A percentile compares a stretch with the other conserved stretches of the same genome.
Conservation (phyloP, 2,113 vertebrate species). For the Ahaetulla prasina region DNA sequence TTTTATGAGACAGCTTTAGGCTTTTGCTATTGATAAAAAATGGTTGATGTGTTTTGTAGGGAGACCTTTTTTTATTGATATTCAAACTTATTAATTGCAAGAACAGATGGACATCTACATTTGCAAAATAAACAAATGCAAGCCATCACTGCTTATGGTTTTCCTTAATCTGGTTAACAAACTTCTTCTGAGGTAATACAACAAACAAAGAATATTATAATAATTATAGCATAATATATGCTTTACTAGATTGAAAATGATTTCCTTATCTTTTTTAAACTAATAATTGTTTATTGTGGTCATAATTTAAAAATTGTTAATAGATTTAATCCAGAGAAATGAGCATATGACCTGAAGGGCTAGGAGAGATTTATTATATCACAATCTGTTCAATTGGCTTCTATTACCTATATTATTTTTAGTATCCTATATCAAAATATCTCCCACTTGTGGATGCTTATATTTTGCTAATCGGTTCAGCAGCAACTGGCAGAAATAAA, state of each 20-base stretch:
- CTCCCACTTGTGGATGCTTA: not conserved
- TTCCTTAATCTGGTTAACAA: constrained; percentile 43
- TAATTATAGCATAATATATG: constrained; percentile 20
- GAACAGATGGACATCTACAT: constrained; percentile 57
- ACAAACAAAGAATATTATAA: constrained; percentile 16
- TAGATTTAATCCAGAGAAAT: constrained; percentile 41
- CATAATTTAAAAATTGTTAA: not conserved
- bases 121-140: constrained; percentile 47
- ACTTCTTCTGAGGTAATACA: constrained; percentile 32
- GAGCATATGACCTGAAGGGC: constrained; percentile 22
- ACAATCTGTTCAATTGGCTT: constrained; percentile 13
- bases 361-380: not conserved
- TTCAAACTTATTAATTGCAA: constrained; percentile 45
- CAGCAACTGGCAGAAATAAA: not conserved
- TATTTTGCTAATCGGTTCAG: constrained; percentile 8
- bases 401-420: not conserved
- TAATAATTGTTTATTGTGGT: constrained; percentile 23
- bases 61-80: constrained; percentile 40
- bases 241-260: constrained; percentile 21
- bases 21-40: constrained; percentile 43
- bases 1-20: constrained; percentile 38
- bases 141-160: constrained; percentile 43
- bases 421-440: not conserved
- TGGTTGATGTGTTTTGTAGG: constrained; percentile 30
- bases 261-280: constrained; percentile 29